Evolutionary conservation across 2,888 invertebrate species (phyloP), one percentile per base, ranked within the genome.

Genomic region (Thymelicus sylvestris): DNA sequence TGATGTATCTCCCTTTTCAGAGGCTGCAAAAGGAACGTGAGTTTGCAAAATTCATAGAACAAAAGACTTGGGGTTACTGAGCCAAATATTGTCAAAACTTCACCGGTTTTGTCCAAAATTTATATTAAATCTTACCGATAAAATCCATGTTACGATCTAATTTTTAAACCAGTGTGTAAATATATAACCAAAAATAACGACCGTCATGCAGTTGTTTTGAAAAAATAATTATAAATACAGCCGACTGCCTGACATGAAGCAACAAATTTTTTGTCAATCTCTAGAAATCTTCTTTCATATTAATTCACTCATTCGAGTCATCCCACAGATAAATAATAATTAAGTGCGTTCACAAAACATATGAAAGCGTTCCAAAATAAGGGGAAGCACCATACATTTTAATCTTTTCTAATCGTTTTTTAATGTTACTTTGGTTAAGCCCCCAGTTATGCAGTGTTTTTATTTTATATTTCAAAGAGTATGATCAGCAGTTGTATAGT

Each of bases 1-100:
- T 80, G 95, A 92, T 73, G 91, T 89, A 79, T 95, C 95, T 80
- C 92, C 93, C 77, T 95, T 95, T 81, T 94, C 92, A 76, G 94
- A 90, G 81, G 93, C 95, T 95, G 80, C 65, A 85, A 89, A 87
- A 88, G 79, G 82, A 87, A 80, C 85, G 86, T 93, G 92, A 93
- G 88, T 91, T 88, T 86, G 92, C 92, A 93, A 83, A 85, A 85
- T 85, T 92, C 91, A 82, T 83, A 88, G 91, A 92, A 93, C 92
- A 93, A 93, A 91, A 92, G 92, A 81, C 83, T 83, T 77, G 70
- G 72, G 83, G 83, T 77, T 78, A 77, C 77, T 81, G 77, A 77
- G 79, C 78, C 74, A 85, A 83, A 82, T 83, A 78, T 80, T 83
- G 81, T 82, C 83, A 85, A 82, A 79, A 77, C 74, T 78, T 78